Conservation (phyloP, 2,888 invertebrate species). For the Nesidiocoris tenuis region DNA sequence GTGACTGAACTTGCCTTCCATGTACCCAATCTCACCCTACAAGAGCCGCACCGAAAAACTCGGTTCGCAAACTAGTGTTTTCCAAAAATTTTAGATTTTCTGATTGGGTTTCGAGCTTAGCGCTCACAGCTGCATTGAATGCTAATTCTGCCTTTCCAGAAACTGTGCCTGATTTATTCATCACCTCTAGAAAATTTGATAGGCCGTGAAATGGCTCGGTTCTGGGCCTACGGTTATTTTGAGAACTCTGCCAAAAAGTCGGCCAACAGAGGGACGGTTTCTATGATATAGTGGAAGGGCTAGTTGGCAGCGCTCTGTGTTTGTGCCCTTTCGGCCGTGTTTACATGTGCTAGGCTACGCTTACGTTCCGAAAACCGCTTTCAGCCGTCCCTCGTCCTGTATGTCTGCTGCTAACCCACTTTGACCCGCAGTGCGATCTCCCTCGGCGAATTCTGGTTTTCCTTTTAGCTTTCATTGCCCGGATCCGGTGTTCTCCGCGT, state of each 20-base stretch:
- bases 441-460: not conserved
- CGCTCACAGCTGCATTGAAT: too few relatives aligned
- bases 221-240: not conserved
- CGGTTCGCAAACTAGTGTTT: too few relatives aligned
- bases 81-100: too few relatives aligned
- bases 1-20: not conserved
- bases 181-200: not conserved
- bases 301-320: slow-evolving; percentile 32
- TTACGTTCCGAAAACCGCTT: slow-evolving; percentile 18
- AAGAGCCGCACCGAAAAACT: too few relatives aligned
- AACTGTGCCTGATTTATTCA: not conserved
- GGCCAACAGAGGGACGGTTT: not conserved
- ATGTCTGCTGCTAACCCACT: not conserved
- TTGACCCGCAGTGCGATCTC: not conserved
- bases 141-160: too few relatives aligned
- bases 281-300: slow-evolving; percentile 30
- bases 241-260: not conserved
- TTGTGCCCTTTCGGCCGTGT: slow-evolving; percentile 21
- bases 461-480: not conserved
- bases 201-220: not conserved
- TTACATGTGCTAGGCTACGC: slow-evolving; percentile 7
- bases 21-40: too few relatives aligned
- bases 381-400: not conserved
- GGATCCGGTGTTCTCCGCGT: not conserved
- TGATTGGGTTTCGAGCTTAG: too few relatives aligned